Evolutionary conservation across 2,113 vertebrate genomes (phyloP).

Genomic region (Brachyistius frenatus): DNA sequence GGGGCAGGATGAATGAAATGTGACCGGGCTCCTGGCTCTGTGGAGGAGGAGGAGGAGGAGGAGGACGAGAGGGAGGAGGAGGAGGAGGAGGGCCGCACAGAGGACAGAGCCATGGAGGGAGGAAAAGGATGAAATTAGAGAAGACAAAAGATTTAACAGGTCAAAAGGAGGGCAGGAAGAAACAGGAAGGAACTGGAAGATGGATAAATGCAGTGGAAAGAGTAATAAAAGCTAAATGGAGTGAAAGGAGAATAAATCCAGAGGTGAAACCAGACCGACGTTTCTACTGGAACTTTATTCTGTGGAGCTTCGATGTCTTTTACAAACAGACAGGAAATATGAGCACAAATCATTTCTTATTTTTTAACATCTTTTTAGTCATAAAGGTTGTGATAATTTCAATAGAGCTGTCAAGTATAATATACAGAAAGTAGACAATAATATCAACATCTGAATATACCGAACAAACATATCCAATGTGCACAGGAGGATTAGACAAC

Average conservation of each 20-base stretch:
- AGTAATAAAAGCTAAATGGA: conserved; percentile 12
- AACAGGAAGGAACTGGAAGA: not conserved
- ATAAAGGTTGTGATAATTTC: too few species aligned
- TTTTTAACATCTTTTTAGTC: too few species aligned
- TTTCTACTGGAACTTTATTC: too few species aligned
- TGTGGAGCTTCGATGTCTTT: too few species aligned
- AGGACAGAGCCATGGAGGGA: not conserved
- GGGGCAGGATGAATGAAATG: conserved; percentile 28
- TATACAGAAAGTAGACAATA: too few species aligned
- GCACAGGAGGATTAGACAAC: too few species aligned
- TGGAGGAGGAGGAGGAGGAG: not conserved
- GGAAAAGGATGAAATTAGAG: conserved; percentile 3
- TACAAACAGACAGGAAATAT: too few species aligned
- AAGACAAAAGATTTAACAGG: conserved; percentile 14
- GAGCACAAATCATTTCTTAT: too few species aligned
- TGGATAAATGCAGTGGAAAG: not conserved
- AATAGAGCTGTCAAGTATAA: too few species aligned
- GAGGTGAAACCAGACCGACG: conserved; percentile 1
- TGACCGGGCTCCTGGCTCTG: not conserved
- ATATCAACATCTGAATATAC: too few species aligned
- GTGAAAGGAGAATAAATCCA: not conserved
- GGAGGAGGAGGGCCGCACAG: not conserved
- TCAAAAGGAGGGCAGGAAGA: conserved; percentile 16
- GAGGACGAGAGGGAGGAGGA: not conserved
- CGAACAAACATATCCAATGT: too few species aligned